Evolutionary conservation across 2,113 vertebrate species (phyloP).

Genomic region (Apteryx owenii): DNA sequence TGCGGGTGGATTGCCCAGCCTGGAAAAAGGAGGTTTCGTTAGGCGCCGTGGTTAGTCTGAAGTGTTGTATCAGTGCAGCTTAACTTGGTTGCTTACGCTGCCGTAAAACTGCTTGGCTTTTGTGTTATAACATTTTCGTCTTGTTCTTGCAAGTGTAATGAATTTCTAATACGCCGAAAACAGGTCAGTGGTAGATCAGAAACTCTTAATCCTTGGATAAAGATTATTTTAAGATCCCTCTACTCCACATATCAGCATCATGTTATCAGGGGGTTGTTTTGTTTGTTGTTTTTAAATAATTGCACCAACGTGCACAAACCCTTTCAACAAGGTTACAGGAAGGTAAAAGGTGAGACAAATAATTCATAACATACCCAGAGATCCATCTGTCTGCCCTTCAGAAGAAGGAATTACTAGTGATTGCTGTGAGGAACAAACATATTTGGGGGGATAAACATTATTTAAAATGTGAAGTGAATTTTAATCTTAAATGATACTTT

Average conservation of each 20-base stretch:
- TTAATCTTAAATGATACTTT: neutral
- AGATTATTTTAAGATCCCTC: slow-evolving; percentile 73
- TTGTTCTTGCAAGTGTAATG: slow-evolving; percentile 11
- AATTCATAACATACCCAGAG: neutral
- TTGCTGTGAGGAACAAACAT: neutral
- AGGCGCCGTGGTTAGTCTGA: neutral
- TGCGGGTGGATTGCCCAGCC: neutral
- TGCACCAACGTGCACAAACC: neutral
- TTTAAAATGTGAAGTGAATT: neutral
- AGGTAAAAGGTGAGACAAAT: neutral
- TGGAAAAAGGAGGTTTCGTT: neutral
- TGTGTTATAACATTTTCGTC: slow-evolving; percentile 33
- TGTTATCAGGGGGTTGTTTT: neutral
- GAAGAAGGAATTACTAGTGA: neutral
- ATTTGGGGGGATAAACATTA: neutral
- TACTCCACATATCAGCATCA: neutral
- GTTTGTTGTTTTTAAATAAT: neutral
- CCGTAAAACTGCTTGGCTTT: slow-evolving; percentile 17
- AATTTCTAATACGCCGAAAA: slow-evolving; percentile 61
- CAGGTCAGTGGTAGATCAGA: slow-evolving; percentile 69
- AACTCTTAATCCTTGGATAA: slow-evolving; percentile 73
- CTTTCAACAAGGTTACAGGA: neutral
- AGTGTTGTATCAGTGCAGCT: neutral
- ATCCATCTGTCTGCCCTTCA: neutral
- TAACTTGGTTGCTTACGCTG: neutral